Base-by-base conservation (phyloP, 2,797 vertebrate genomes). In the Chromis chromis region DNA sequence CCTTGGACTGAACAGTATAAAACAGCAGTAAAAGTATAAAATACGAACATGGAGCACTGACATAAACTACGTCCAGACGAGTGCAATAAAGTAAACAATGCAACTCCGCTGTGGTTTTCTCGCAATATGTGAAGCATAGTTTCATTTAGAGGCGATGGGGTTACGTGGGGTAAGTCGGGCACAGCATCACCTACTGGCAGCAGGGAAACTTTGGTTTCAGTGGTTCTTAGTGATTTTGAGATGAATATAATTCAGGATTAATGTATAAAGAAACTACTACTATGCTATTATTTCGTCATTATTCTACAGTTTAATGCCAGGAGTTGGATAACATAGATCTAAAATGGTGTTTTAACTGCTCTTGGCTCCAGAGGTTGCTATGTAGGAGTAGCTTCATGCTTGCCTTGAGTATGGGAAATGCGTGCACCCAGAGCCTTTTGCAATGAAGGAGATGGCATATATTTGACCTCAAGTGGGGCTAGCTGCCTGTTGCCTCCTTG, bases 21-120 rank as follows among this genome's bases (percentile, higher is more conserved):
- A 75, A 77, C 50, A 50, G 22, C 50, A 55, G 0, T 19, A 2
- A 44, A 44, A 44, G 42, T 17, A 6, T 44, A 17, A 6, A 55
- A 55, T 22, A 4, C 55, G 24, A 61, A 42, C 1, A 24, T 65
- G 46, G 36, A 61, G 52, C 44, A 28, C 10, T 64, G 58, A 28
- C n/a, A 61, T 54, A 22, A 74, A 74, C 31, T 52, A 11, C 1
- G 62, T 24, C 46, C 46, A 49, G 33, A 78, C 17, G 25, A 25
- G 28, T 33, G 9, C 40, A 13, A 25, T 52, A 52, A 62, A 64
- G 9, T 13, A 64, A 64, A 52, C 21, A 14, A 52, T 52, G 50
- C 24, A 0, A 25, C 50, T 16, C 48, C 31, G 24, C 0, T 39
- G 21, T 27, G 6, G 21, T 2, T 50, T 27, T 16, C 24, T 24